These are phyloP conservation scores for Sesia bembeciformis DNA, from an alignment of 2,888 invertebrate genomes.

Conservation along the genomic window DNA sequence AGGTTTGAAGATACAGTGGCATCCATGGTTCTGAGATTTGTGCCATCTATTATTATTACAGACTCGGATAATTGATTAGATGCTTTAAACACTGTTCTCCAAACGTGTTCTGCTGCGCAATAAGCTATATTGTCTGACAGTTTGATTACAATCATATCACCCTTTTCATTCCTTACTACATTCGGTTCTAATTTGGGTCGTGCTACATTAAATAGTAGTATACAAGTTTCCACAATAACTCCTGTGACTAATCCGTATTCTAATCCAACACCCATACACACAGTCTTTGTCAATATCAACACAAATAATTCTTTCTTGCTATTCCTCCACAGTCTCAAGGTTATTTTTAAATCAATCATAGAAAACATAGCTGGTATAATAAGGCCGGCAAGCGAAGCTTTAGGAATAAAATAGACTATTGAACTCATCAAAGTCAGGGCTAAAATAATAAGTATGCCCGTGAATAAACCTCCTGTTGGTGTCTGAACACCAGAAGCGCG, in stretches of 20 bases:
- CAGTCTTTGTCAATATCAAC: slow-evolving; percentile 30
- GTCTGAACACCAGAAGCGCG: slow-evolving; percentile 92
- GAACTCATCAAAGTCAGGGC: slow-evolving; percentile 87
- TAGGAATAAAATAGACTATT: slow-evolving; percentile 89
- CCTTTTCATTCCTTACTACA: slow-evolving; percentile 24
- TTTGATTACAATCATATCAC: slow-evolving; percentile 31
- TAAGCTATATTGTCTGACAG: slow-evolving; percentile 43
- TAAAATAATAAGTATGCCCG: slow-evolving; percentile 82
- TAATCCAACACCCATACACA: slow-evolving; percentile 40
- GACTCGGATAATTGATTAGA: slow-evolving; percentile 19
- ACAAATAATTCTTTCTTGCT: slow-evolving; percentile 76
- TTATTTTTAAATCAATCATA: slow-evolving; percentile 83
- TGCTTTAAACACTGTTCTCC: slow-evolving; percentile 29
- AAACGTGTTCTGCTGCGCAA: slow-evolving; percentile 53
- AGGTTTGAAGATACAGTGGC: slow-evolving; percentile 52
- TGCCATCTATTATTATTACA: slow-evolving; percentile 43
- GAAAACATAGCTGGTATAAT: slow-evolving; percentile 92
- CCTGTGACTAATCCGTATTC: slow-evolving; percentile 58
- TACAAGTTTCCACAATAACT: slow-evolving; percentile 37
- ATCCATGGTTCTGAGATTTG: slow-evolving; percentile 42
- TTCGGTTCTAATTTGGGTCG: slow-evolving; percentile 37
- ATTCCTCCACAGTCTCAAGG: slow-evolving; percentile 81
- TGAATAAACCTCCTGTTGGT: slow-evolving; percentile 85
- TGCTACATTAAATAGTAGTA: slow-evolving; percentile 43
- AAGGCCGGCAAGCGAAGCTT: slow-evolving; percentile 88